These are phyloP conservation scores for Dynastes grantii DNA, from an alignment of 2,888 invertebrate species.

Conservation along the genomic window DNA sequence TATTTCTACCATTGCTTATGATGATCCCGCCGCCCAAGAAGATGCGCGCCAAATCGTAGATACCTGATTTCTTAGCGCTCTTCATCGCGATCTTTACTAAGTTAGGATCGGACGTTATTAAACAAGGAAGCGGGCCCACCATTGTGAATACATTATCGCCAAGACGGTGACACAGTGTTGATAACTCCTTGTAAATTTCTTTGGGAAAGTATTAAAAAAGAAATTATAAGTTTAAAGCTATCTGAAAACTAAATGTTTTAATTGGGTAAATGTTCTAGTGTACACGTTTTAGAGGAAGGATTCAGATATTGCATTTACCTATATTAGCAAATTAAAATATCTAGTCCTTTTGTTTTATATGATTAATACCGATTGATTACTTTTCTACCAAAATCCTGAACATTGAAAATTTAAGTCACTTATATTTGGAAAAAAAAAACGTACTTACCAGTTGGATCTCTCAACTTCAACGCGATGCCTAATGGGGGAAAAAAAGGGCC, in stretches of 20 bases:
- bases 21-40: conserved; percentile 3
- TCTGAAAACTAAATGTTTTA: background rate
- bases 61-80: background rate
- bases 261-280: too few species aligned
- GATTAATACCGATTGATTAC: too few species aligned
- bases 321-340: too few species aligned
- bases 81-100: conserved; percentile 5
- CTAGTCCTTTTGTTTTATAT: too few species aligned
- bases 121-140: background rate
- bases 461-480: background rate
- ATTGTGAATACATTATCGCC: background rate
- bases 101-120: background rate
- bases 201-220: background rate
- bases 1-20: background rate
- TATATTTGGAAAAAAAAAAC: background rate
- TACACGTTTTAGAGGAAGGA: too few species aligned
- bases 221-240: background rate
- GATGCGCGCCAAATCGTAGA: background rate
- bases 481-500: background rate
- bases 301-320: too few species aligned
- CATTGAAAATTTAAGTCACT: too few species aligned
- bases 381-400: too few species aligned
- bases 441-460: background rate
- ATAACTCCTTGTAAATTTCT: background rate
- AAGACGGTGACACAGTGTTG: background rate